phyloP scores from a whole-genome alignment of 2,113 vertebrate species.

The Rallus limicola region DNA sequence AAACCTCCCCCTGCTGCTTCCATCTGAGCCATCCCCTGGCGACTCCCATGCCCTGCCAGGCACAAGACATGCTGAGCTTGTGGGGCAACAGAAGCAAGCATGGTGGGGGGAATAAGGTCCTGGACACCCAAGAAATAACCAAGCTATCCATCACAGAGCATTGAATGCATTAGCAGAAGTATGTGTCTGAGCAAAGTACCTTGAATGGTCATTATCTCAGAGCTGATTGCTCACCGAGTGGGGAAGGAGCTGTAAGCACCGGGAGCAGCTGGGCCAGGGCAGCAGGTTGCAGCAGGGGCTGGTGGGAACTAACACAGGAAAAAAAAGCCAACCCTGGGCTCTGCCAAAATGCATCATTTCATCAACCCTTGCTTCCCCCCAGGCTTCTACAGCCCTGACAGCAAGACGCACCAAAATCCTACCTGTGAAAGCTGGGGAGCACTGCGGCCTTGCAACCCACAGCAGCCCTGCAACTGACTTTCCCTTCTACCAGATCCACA shows the following conservation, averaged over 20 bases:
- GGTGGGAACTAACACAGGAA: not conserved
- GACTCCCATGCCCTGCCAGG: not conserved
- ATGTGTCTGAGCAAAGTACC: constrained; percentile 26
- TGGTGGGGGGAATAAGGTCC: not conserved
- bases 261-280: not conserved
- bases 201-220: not conserved
- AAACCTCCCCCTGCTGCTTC: not conserved
- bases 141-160: not conserved
- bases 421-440: rapidly evolving
- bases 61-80: not conserved
- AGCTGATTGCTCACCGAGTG: not conserved
- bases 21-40: not conserved
- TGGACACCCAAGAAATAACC: not conserved
- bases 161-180: not conserved
- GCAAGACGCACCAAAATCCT: not conserved
- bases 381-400: not conserved
- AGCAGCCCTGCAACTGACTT: not conserved
- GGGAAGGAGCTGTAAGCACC: not conserved
- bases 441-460: not conserved
- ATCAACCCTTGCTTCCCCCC: not conserved
- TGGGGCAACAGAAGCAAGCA: not conserved
- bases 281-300: not conserved
- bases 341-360: not conserved
- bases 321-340: not conserved
- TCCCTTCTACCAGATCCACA: rapidly evolving